Base-by-base conservation (phyloP, 1,140 invertebrate species). In the Formica selysi region DNA sequence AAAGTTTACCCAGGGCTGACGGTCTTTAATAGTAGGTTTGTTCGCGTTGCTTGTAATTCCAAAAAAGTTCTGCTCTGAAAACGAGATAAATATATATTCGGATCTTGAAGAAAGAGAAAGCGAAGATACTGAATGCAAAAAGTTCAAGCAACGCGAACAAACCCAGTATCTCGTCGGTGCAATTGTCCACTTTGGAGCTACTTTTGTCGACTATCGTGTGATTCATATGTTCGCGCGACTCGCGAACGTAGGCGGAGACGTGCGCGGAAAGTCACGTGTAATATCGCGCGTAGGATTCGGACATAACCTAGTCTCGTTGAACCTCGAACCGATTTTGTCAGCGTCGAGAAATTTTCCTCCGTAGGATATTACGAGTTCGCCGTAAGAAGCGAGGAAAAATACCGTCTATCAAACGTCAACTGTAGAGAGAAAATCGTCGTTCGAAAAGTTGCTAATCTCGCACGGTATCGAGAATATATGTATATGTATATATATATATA, bases 291-390 rank as follows among this genome's bases (percentile, higher is more conserved):
- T 91, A 81, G 87, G 86, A 61, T 51, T 79, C 62, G 76, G 32
- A 80, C 85, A 86, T 92, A 92, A 92, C 91, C 91, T 92, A 86
- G 59, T 61, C 29, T n/a, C 32, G 10, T 29, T 64, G 57, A 84
- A 65, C 74, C 76, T 86, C 84, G 48, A 85, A 92, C 73, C 67
- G 54, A 68, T 7, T 6, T 62, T 0, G 38, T 74, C n/a, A 19
- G 1, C 48, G 16, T 51, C 4, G 48, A 19, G 48, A 44, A 32
- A 19, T 44, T 87, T 16, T 8, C n/a, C 22, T 29, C 13, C 3
- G n/a, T 32, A 64, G 62, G 32, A 48, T 59, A 68, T 32, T 11
- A 2, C 6, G 11, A 41, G 36, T 67, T 54, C 11, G 19, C 13
- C 16, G 38, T 73, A 8, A 62, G 19, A 41, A 16, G 2, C 13